Conservation (phyloP, 2,797 vertebrate genomes). For the Paramormyrops hopkinsi region DNA sequence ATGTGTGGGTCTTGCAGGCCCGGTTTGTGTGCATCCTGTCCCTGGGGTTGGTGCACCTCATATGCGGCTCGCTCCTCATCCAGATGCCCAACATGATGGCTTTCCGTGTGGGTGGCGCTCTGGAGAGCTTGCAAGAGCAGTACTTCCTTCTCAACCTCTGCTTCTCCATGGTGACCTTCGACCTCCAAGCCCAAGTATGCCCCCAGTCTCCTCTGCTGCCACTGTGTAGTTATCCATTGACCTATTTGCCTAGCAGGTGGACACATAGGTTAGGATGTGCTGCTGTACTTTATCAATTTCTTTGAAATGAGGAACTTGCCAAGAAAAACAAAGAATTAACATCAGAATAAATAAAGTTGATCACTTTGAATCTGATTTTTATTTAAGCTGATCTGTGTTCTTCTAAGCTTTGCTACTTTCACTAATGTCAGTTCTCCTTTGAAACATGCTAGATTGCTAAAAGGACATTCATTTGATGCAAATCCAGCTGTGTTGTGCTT, state of each 20-base stretch:
- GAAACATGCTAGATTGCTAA: not conserved
- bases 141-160: conserved; percentile 74
- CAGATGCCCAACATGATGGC: conserved; percentile 72
- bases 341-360: not conserved
- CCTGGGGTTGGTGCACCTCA: conserved; percentile 60
- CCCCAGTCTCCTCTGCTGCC: not conserved
- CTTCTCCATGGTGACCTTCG: conserved; percentile 80
- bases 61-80: conserved; percentile 64
- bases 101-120: conserved; percentile 72
- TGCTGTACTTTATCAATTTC: not conserved
- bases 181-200: conserved; percentile 77
- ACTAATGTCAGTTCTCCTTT: not conserved
- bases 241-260: not conserved
- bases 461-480: not conserved
- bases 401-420: not conserved
- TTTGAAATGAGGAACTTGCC: not conserved
- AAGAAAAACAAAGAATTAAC: not conserved
- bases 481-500: not conserved
- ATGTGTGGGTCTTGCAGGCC: conserved; percentile 48
- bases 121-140: conserved; percentile 68
- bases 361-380: not conserved
- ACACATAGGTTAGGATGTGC: not conserved
- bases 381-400: not conserved
- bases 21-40: conserved; percentile 66
- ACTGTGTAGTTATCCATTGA: not conserved